Percentiles rank a stretch among this genome's conserved stretches.
phyloP scores from a whole-genome alignment of 2,113 vertebrate genomes.

The Rana temporaria region DNA sequence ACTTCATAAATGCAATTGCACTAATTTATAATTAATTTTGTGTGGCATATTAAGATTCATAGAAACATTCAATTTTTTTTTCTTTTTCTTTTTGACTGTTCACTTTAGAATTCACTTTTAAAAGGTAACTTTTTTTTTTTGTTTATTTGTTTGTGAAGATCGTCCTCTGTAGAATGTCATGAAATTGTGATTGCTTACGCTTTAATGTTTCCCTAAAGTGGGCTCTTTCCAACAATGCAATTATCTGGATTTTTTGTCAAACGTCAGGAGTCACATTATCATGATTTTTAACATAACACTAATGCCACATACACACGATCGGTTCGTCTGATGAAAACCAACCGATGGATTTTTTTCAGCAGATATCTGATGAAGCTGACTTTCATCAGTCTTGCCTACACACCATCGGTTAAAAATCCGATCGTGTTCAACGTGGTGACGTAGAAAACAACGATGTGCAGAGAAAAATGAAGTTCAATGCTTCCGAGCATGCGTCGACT shows the following conservation, averaged over 20 bases:
- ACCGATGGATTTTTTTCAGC: too few relatives aligned
- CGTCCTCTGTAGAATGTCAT: background rate
- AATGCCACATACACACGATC: too few relatives aligned
- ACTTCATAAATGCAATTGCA: constrained; percentile 82
- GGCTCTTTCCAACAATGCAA: background rate
- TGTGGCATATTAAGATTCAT: constrained; percentile 78
- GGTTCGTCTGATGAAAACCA: too few relatives aligned
- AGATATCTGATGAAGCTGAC: too few relatives aligned
- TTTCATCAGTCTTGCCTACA: too few relatives aligned
- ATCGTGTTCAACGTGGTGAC: too few relatives aligned
- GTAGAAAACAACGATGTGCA: too few relatives aligned
- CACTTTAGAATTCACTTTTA: constrained; percentile 37
- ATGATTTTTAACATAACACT: too few relatives aligned
- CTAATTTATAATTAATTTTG: constrained; percentile 86
- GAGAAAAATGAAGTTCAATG: too few relatives aligned
- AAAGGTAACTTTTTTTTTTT: constrained; percentile 39
- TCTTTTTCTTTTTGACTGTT: constrained; percentile 72
- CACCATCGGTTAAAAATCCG: too few relatives aligned
- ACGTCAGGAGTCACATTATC: background rate
- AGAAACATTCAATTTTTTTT: constrained; percentile 71
- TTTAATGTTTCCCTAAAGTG: background rate
- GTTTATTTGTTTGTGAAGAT: background rate
- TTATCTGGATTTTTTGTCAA: background rate
- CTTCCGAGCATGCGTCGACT: too few relatives aligned
- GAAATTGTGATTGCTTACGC: background rate